phyloP scores from a whole-genome alignment of 2,113 vertebrate genomes.

The Cryptoleucopteryx plumbea region DNA sequence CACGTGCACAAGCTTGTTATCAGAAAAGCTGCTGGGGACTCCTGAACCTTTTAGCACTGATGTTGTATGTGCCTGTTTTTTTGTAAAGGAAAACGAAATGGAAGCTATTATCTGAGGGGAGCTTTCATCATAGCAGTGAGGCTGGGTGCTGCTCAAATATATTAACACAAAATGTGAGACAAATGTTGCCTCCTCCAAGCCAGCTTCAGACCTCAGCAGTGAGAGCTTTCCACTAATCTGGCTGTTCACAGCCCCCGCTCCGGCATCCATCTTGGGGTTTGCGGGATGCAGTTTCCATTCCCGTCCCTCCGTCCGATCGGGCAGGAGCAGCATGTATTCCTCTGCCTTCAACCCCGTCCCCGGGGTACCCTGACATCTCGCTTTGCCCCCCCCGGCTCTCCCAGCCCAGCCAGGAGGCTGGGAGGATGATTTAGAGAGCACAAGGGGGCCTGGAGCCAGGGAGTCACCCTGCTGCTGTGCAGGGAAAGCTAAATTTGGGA shows the following conservation, averaged over 20 bases:
- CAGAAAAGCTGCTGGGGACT: neutral
- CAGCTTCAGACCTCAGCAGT: neutral
- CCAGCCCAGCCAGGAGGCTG: neutral
- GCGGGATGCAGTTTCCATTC: neutral
- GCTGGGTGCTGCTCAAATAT: neutral
- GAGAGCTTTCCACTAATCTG: neutral
- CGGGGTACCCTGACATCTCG: neutral
- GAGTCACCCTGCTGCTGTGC: neutral
- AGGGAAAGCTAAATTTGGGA: neutral
- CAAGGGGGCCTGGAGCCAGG: neutral
- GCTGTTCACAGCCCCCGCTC: neutral
- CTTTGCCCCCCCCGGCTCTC: neutral
- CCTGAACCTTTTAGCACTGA: neutral
- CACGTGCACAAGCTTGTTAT: neutral
- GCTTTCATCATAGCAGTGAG: neutral
- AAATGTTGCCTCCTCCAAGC: neutral
- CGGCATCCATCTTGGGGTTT: neutral
- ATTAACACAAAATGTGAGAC: neutral
- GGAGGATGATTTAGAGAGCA: neutral
- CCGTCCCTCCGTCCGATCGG: neutral
- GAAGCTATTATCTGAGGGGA: conserved; percentile 13
- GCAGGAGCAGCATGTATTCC: neutral
- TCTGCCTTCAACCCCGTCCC: neutral
- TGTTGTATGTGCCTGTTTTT: neutral
- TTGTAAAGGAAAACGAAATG: neutral